phyloP scores from a whole-genome alignment of 1,140 invertebrate genomes.

The Drosophila melanica region DNA sequence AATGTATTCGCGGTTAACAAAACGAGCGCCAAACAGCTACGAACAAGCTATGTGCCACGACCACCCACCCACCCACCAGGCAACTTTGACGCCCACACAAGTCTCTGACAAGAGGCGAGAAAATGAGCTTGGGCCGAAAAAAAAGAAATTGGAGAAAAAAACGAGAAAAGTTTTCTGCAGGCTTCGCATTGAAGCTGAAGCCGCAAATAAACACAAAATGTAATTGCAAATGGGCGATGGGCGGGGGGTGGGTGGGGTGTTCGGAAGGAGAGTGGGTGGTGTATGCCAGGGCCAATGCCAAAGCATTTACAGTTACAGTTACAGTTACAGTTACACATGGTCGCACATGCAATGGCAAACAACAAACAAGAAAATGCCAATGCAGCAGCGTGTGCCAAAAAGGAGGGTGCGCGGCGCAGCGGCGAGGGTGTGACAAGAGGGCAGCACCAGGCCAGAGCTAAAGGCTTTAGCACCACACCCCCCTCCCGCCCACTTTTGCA shows the following conservation, averaged over 20 bases:
- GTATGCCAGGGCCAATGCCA: conserved; percentile 6
- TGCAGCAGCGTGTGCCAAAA: not conserved
- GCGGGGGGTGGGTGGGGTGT: not conserved
- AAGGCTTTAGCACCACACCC: too few species aligned
- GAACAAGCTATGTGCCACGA: not conserved
- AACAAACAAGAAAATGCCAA: conserved; percentile 44
- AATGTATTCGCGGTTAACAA: conserved; percentile 81
- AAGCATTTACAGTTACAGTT: conserved; percentile 33
- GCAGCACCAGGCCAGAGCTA: too few species aligned
- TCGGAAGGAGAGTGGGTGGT: not conserved
- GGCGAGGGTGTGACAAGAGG: too few species aligned
- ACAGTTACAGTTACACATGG: conserved; percentile 33
- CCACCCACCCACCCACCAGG: not conserved
- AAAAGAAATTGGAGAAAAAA: too few species aligned
- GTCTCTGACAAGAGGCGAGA: conserved; percentile 5
- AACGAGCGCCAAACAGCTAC: conserved; percentile 41
- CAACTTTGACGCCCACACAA: too few species aligned
- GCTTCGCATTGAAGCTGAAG: conserved; percentile 45
- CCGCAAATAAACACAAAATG: conserved; percentile 77
- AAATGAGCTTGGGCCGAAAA: conserved; percentile 35
- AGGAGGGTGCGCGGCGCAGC: too few species aligned
- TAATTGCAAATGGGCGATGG: not conserved
- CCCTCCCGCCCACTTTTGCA: not conserved
- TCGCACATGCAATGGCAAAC: conserved; percentile 36
- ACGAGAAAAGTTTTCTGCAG: conserved; percentile 34